Evolutionary conservation across 2,113 vertebrate species (phyloP).

Genomic region (Onychostruthus taczanowskii): DNA sequence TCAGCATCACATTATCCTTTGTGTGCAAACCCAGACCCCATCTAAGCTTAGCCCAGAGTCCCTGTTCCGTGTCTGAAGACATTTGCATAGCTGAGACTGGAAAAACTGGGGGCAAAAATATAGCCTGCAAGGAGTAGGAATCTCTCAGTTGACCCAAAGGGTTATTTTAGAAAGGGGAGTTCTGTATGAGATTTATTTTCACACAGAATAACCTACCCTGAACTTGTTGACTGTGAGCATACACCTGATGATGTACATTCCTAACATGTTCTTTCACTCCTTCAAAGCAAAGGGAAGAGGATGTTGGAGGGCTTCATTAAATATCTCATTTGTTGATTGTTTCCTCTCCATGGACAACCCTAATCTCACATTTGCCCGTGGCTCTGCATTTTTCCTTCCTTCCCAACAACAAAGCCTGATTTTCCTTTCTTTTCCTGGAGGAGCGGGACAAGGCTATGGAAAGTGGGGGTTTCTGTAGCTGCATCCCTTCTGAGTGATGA

Average conservation of each 20-base stretch:
- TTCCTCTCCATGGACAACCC: neutral
- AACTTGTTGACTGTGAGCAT: neutral
- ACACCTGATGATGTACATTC: neutral
- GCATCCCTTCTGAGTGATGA: neutral
- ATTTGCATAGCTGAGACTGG: neutral
- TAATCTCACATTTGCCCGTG: rapidly evolving
- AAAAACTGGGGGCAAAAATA: neutral
- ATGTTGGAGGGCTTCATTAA: neutral
- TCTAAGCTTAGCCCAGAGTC: neutral
- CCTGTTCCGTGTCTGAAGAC: neutral
- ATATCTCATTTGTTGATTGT: neutral
- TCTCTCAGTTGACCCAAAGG: neutral
- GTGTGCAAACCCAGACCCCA: neutral
- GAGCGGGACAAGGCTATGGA: neutral
- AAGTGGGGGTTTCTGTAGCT: neutral
- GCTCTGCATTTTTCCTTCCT: neutral
- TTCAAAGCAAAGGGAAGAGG: neutral
- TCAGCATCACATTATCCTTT: neutral
- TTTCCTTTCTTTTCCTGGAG: neutral
- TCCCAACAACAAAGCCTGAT: neutral
- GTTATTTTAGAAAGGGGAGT: neutral
- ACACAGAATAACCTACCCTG: neutral
- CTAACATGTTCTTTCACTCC: neutral
- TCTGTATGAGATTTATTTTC: neutral
- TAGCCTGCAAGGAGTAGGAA: neutral